phyloP scores from a whole-genome alignment of 2,797 vertebrate genomes.

The Alosa sapidissima region DNA sequence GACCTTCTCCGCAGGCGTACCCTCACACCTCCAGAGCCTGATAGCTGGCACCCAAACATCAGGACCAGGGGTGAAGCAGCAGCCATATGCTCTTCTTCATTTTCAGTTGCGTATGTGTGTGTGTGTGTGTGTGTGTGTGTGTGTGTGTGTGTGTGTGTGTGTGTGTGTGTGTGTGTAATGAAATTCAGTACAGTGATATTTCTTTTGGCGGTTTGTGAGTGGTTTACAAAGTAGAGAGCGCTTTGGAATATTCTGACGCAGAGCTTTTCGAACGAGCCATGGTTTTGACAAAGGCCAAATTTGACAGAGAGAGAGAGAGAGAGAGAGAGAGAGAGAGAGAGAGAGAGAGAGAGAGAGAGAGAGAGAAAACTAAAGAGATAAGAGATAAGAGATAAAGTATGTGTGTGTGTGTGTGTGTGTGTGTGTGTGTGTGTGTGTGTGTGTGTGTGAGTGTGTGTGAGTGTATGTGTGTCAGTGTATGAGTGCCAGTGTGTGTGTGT shows the following conservation, averaged over 20 bases:
- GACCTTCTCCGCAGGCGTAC: background rate
- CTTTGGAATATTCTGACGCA: background rate
- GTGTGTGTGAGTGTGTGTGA: background rate
- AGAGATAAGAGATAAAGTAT: background rate
- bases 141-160: background rate
- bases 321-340: background rate
- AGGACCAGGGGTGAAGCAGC: background rate
- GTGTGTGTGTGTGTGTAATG: background rate
- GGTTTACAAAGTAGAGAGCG: background rate
- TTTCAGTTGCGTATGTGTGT: background rate
- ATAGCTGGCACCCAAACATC: slow-evolving; percentile 4
- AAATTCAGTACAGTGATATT: background rate
- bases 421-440: background rate
- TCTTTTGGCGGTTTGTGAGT: background rate
- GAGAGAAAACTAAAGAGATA: background rate
- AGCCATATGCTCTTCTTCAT: background rate
- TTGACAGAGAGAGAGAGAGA: background rate
- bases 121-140: background rate
- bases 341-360: background rate
- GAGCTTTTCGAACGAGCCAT: background rate
- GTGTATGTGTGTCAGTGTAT: too few species aligned
- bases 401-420: background rate
- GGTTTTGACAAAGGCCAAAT: slow-evolving; percentile 9
- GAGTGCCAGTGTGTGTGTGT: background rate
- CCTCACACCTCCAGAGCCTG: background rate